phyloP scores from a whole-genome alignment of 2,888 invertebrate species.

The Deroplatys truncata region DNA sequence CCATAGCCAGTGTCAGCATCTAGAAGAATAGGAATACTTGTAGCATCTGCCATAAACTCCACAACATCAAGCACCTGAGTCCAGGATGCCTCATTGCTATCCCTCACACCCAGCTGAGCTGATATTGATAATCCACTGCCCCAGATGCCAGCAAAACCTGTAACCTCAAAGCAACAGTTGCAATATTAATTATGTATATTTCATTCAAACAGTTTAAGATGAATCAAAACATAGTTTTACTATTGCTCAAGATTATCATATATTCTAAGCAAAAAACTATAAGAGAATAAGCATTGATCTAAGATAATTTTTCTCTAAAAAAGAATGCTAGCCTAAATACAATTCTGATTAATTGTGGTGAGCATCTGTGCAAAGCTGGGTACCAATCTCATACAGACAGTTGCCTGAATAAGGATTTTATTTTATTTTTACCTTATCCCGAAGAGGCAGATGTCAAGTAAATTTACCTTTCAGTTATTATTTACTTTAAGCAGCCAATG shows the following conservation, averaged over 20 bases:
- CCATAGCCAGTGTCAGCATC: conserved; percentile 49
- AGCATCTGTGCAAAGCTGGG: too few species aligned
- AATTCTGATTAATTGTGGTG: too few species aligned
- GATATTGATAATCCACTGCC: conserved; percentile 46
- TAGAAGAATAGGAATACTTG: conserved; percentile 43
- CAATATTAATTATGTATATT: neutral
- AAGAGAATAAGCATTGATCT: neutral
- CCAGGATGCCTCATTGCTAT: conserved; percentile 48
- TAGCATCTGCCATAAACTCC: conserved; percentile 47
- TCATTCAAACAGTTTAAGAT: neutral
- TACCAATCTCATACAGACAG: too few species aligned
- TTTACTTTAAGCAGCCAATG: too few species aligned
- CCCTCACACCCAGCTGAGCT: conserved; percentile 44
- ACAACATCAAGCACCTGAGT: conserved; percentile 46
- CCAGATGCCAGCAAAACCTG: conserved; percentile 44
- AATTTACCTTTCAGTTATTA: too few species aligned
- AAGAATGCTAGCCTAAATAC: too few species aligned
- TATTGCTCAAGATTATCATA: neutral
- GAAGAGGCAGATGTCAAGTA: too few species aligned
- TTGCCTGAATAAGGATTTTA: too few species aligned
- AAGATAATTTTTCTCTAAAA: too few species aligned
- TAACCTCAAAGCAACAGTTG: neutral
- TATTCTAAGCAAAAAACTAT: neutral
- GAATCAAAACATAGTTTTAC: neutral
- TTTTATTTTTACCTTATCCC: too few species aligned